Evolutionary conservation across 1,140 invertebrate species (phyloP), one percentile per base, ranked within the genome.

Genomic region (Helicoverpa zea): DNA sequence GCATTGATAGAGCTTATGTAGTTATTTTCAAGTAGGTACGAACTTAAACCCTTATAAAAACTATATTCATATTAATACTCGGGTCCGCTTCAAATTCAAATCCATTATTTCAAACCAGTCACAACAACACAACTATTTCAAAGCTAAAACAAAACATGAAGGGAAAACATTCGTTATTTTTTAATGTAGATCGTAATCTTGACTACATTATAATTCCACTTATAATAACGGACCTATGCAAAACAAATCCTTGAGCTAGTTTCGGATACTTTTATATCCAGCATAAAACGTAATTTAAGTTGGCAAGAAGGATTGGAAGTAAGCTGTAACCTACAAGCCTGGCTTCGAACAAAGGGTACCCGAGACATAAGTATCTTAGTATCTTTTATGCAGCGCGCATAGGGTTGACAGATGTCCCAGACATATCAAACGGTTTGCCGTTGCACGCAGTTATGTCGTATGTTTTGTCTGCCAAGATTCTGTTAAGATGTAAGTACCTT

Each of bases 201-300:
- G n/a, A 12, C 35, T 18, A 29, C 18, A 54, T 68, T 49, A 68
- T 52, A 52, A 70, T 70, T 11, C 23, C 3, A 23, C 18, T 54
- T 49, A 70, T 70, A 70, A 70, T 54, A 70, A 70, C 18, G 66
- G 13, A 66, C 23, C 51, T 70, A 70, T 54, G 66, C 66, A 70
- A 29, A 64, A 35, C 30, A 70, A 54, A 70, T 70, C 66, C 66
- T 70, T 70, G 66, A 52, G 18, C 66, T n/a, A 70, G 66, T 70
- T 70, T 70, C 66, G 49, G 18, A 23, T 13, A 54, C 49, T 54
- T 52, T 70, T 70, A 51, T 51, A 49, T 68, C 10, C 47, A 43
- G 64, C 64, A 49, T 68, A 43, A 51, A 23, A 43, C 10, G 18
- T 68, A 49, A 49, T 68, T 68, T 16, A 18, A 16, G 43, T 16